phyloP scores from a whole-genome alignment of 2,113 vertebrate species.

The Microtus pennsylvanicus region DNA sequence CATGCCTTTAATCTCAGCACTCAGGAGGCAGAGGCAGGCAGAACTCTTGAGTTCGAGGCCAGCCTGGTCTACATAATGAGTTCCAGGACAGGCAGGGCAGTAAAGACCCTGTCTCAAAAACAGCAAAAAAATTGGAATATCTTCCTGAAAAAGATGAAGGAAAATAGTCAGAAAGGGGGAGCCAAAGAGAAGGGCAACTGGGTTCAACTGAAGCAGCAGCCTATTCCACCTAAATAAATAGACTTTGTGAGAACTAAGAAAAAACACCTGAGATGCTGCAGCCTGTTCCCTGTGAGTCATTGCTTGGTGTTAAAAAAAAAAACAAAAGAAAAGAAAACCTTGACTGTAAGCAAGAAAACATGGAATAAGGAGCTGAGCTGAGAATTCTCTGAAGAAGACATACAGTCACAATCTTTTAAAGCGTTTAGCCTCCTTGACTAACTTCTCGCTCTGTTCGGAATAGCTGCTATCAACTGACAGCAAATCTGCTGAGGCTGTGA shows the following conservation, averaged over 20 bases:
- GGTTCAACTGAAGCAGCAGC: not conserved
- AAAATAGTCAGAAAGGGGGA: not conserved
- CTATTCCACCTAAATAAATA: not conserved
- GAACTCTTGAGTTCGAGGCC: not conserved
- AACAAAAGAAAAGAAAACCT: no score
- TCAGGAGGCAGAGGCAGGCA: not conserved
- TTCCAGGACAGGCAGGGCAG: not conserved
- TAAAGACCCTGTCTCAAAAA: not conserved
- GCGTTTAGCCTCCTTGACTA: not conserved
- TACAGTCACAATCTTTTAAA: not conserved
- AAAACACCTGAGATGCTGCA: not conserved
- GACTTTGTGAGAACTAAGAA: not conserved
- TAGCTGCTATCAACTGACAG: not conserved
- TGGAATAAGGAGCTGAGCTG: not conserved
- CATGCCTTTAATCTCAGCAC: not conserved
- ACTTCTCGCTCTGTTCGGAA: not conserved
- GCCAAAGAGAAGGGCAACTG: not conserved
- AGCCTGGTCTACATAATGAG: not conserved
- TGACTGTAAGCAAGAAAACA: not conserved
- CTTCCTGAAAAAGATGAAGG: not conserved
- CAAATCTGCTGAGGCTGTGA: not conserved
- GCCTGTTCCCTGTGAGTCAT: not conserved
- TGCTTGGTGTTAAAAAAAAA: no score
- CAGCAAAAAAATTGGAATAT: not conserved
- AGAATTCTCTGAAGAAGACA: not conserved